Base-by-base conservation (phyloP, 2,888 invertebrate species). In the Drosophila affinis region DNA sequence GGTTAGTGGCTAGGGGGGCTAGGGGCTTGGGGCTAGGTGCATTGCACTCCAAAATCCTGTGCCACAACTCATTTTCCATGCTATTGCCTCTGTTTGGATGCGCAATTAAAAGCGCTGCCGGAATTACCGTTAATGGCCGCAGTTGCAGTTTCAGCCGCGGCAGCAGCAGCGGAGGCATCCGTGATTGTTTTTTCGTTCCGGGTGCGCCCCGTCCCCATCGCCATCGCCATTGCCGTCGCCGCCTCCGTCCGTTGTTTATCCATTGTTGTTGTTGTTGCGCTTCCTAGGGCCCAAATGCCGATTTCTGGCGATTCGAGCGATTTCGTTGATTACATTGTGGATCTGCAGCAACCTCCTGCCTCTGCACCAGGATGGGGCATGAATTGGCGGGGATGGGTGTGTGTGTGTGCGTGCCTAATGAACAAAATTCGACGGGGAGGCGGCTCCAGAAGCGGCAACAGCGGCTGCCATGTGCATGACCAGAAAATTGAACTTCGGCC, bases 31-130 rank as follows among this genome's bases (percentile, higher is more conserved):
- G 39, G 39, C 27, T 57, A 18, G 47, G 47, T 45, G 46, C 29
- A 24, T n/a, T 69, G 70, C 44, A 54, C 29, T 47, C 47, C 53
- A 60, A 60, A 69, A 71, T 71, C 71, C 61, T 49, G 49, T 61
- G 61, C 71, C 54, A 72, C 69, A 75, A 80, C 72, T 80, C 81
- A 80, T 86, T 81, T 80, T 73, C 60, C 72, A 75, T 65, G 87
- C 69, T 72, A 80, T 77, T 77, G 75, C 64, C 64, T 64, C 72
- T 58, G 59, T 51, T 75, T 76, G 87, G 87, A 72, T 78, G 81
- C 88, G 87, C 83, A 83, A 83, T 83, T 83, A 83, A 87, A 83
- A 87, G 86, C 88, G 82, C 82, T 85, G 83, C 88, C 88, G 76
- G 83, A 85, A 87, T 83, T 87, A 76, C 82, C 78, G 83, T 85